Evolutionary conservation across 2,113 vertebrate genomes (phyloP).

Genomic region (Eidolon helvum): DNA sequence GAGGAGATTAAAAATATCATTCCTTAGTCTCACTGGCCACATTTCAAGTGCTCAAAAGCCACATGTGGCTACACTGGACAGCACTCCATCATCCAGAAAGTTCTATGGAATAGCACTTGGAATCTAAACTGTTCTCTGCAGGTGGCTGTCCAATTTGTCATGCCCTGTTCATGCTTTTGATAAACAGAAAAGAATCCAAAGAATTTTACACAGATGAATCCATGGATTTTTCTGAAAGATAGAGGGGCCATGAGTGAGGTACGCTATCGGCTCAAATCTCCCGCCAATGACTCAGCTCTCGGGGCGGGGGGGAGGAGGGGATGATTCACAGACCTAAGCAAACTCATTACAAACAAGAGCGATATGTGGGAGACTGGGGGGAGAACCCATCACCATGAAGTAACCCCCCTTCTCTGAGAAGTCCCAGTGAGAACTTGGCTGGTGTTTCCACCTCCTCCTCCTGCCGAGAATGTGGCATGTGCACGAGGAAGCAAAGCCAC

Average conservation of each 20-base stretch:
- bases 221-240: not conserved
- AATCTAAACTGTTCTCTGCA: not conserved
- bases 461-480: not conserved
- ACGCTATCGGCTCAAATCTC: not conserved
- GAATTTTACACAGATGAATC: not conserved
- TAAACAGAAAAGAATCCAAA: slow-evolving; percentile 19
- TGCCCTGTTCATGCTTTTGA: slow-evolving; percentile 13
- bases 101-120: not conserved
- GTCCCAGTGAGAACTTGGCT: slow-evolving; percentile 38
- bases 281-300: not conserved
- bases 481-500: not conserved
- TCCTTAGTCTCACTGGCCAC: not conserved
- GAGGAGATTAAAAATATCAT: not conserved
- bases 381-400: slow-evolving; percentile 10
- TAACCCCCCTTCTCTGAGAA: not conserved
- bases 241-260: not conserved
- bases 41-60: not conserved
- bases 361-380: slow-evolving; percentile 36
- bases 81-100: not conserved
- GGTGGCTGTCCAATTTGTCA: slow-evolving; percentile 25
- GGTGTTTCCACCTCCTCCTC: not conserved
- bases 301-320: not conserved
- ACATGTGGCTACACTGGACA: not conserved
- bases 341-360: slow-evolving; percentile 47
- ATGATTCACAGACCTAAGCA: not conserved